Evolutionary conservation across 53 echinoderm and acorn worm species (phyloP), one percentile per base, ranked within the genome.

Genomic region (Luidia sarsii): DNA sequence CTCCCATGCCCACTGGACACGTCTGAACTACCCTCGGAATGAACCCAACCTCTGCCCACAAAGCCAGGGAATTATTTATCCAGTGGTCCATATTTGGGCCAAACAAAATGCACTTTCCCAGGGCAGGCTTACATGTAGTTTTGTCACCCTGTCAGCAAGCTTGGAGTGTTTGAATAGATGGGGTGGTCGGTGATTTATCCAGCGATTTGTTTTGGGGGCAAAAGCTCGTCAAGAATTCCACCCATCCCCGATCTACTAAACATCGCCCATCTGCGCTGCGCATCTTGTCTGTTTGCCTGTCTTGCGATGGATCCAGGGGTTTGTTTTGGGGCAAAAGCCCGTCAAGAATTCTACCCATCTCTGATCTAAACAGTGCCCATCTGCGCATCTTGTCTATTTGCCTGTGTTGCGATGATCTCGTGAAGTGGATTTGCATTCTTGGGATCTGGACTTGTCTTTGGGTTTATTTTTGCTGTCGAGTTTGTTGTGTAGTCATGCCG

Each of bases 121-220:
- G 48, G 59, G 61, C 31, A 46, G 25, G 22, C 31, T 43, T 61
- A n/a, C n/a, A n/a, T n/a, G n/a, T n/a, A 13, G 77, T 77, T 77
- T 77, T 60, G 29, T 31, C 61, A 2, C 2, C 13, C 32, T 77
- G 77, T 77, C 77, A 60, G 59, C 77, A 22, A 31, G 38, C 43
- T 61, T 48, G 77, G 30, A 45, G 45, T 61, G 77, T 60, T n/a
- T n/a, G 62, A 45, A 48, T 77, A 25, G 77, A 48, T 77, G 46
- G 45, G 45, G 43, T 32, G 2, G 21, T 31, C 20, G 77, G 46
- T 77, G 77, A 61, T 77, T 77, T 61, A 77, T 77, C 48, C 21
- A 5, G 29, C 0, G 37, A 39, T 27, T 15, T 19, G 45, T 60
- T 77, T 77, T 59, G 43, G 21, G 1, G 77, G 39, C n/a, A n/a